These are phyloP conservation scores for Polypterus senegalus DNA, from an alignment of 2,113 vertebrate genomes.

Conservation along the genomic window DNA sequence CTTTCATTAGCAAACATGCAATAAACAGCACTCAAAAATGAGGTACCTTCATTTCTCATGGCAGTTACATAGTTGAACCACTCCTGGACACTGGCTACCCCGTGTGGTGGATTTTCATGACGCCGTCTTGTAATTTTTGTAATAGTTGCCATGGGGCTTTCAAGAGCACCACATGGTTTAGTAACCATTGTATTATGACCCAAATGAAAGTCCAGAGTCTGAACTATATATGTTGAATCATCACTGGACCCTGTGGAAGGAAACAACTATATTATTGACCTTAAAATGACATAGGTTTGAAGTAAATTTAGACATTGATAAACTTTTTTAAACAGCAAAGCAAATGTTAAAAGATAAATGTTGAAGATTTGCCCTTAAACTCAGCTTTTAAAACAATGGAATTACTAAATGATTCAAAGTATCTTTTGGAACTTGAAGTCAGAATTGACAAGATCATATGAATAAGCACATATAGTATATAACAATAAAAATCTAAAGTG, in stretches of 20 bases:
- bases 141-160: slow-evolving; percentile 96
- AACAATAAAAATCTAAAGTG: slow-evolving; percentile 3
- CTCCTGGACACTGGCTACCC: slow-evolving; percentile 91
- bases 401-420: too few species aligned
- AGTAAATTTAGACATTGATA: too few species aligned
- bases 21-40: too few species aligned
- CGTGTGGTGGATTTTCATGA: slow-evolving; percentile 91
- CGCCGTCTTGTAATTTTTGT: slow-evolving; percentile 90
- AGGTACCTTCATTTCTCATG: slow-evolving; percentile 86
- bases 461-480: not conserved
- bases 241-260: slow-evolving; percentile 66
- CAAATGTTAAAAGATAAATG: too few species aligned
- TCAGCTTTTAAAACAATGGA: too few species aligned
- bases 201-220: slow-evolving; percentile 91
- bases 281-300: too few species aligned
- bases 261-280: too few species aligned
- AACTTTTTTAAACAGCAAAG: too few species aligned
- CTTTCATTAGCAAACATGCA: too few species aligned
- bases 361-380: too few species aligned
- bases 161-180: slow-evolving; percentile 86
- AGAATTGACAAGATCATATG: too few species aligned
- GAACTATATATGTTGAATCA: slow-evolving; percentile 89
- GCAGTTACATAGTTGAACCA: slow-evolving; percentile 97
- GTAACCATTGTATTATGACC: slow-evolving; percentile 98
- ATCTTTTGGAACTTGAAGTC: too few species aligned